phyloP scores from a whole-genome alignment of 2,113 vertebrate species.

The Thamnophis sirtalis region DNA sequence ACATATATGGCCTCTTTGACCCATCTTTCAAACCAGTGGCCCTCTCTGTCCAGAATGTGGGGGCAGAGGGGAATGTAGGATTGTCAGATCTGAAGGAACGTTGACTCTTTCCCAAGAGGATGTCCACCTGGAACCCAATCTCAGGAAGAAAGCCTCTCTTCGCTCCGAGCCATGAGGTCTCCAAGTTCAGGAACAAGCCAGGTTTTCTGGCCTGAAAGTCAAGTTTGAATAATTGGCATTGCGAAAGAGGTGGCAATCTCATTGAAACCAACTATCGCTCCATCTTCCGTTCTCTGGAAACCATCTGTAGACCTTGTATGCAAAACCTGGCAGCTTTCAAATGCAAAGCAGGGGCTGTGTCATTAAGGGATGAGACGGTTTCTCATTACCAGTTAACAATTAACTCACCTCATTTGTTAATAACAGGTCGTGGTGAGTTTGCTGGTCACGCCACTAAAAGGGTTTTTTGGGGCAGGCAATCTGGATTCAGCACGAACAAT shows the following conservation, averaged over 20 bases:
- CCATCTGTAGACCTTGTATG: background rate
- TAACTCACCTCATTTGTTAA: background rate
- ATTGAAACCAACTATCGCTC: background rate
- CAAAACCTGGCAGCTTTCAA: background rate
- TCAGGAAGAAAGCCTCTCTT: background rate
- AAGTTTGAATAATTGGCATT: background rate
- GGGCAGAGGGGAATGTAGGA: fast-evolving
- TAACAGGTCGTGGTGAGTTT: background rate
- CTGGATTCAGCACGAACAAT: background rate
- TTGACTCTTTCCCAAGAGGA: fast-evolving
- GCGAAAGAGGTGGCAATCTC: background rate
- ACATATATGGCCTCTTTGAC: background rate
- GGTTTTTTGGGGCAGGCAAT: background rate
- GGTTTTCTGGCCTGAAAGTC: background rate
- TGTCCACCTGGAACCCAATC: background rate
- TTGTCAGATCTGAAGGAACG: background rate
- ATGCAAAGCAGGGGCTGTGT: background rate
- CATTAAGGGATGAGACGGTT: background rate
- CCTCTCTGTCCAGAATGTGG: background rate
- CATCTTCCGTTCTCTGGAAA: background rate
- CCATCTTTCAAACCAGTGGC: background rate
- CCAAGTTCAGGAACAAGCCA: background rate
- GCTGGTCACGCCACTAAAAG: background rate
- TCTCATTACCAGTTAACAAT: background rate
- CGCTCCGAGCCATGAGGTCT: background rate